phyloP scores from a whole-genome alignment of 2,888 invertebrate genomes.

The Holacanthella duospinosa region DNA sequence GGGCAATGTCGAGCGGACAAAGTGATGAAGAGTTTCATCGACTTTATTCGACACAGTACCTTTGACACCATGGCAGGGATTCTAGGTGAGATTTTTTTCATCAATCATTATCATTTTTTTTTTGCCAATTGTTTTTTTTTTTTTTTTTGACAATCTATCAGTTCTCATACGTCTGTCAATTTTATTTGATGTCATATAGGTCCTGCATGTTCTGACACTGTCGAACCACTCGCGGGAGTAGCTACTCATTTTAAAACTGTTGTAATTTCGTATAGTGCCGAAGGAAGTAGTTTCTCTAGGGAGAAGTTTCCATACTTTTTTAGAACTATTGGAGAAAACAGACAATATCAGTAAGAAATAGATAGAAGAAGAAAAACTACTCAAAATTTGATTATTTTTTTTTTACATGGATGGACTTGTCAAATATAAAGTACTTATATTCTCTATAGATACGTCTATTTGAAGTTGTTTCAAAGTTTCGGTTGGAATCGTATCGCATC shows the following conservation, averaged over 20 bases:
- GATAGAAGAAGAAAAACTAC: background rate
- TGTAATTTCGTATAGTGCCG: conserved; percentile 67
- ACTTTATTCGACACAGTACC: conserved; percentile 51
- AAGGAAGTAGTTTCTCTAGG: conserved; percentile 59
- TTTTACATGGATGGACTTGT: background rate
- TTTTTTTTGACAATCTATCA: no score
- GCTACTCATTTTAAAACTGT: conserved; percentile 61
- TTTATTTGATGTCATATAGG: conserved; percentile 42
- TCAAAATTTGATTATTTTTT: background rate
- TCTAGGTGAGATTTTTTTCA: conserved; percentile 45
- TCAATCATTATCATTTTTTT: no score
- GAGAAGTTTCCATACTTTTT: conserved; percentile 65
- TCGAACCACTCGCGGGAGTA: conserved; percentile 65
- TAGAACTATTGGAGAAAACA: conserved; percentile 66
- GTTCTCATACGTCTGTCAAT: background rate
- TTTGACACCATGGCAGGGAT: conserved; percentile 57
- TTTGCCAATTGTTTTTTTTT: background rate
- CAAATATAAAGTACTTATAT: background rate
- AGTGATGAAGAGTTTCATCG: conserved; percentile 64
- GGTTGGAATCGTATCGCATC: conserved; percentile 64
- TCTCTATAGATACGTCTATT: conserved; percentile 50
- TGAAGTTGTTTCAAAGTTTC: conserved; percentile 50
- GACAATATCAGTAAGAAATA: conserved; percentile 50
- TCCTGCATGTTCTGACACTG: conserved; percentile 69
- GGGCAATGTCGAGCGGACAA: conserved; percentile 61